Evolutionary conservation across 2,113 vertebrate species (phyloP).

Genomic region (Ailuropoda melanoleuca): DNA sequence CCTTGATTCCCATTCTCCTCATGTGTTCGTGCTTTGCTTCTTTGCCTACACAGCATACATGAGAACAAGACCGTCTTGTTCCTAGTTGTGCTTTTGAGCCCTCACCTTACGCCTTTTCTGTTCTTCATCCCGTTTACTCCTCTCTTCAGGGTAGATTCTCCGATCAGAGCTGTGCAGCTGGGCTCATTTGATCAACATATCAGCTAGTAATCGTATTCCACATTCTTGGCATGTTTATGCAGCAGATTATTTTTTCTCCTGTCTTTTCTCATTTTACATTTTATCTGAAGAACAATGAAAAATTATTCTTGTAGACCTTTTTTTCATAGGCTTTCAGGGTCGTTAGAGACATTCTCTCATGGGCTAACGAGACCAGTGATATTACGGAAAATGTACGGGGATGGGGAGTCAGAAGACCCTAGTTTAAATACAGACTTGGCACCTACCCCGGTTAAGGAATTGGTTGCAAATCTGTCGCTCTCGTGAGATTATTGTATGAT

Average conservation of each 20-base stretch:
- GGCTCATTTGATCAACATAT: not conserved
- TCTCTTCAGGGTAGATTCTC: not conserved
- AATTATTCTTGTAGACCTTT: not conserved
- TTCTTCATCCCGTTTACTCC: not conserved
- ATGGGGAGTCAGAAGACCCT: not conserved
- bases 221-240: not conserved
- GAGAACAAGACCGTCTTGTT: not conserved
- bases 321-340: not conserved
- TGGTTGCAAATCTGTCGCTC: not conserved
- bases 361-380: not conserved
- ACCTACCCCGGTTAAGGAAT: not conserved
- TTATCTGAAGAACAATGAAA: not conserved
- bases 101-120: not conserved
- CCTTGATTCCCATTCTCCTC: not conserved
- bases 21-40: not conserved
- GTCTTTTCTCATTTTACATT: not conserved
- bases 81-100: not conserved
- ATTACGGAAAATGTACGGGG: not conserved
- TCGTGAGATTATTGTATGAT: not conserved
- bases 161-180: not conserved
- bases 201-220: not conserved
- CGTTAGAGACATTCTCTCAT: not conserved
- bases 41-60: not conserved
- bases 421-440: not conserved
- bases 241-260: not conserved